Evolutionary conservation across 2,888 invertebrate species (phyloP), one percentile per base, ranked within the genome.

Genomic region (Sarcophaga caerulescens): DNA sequence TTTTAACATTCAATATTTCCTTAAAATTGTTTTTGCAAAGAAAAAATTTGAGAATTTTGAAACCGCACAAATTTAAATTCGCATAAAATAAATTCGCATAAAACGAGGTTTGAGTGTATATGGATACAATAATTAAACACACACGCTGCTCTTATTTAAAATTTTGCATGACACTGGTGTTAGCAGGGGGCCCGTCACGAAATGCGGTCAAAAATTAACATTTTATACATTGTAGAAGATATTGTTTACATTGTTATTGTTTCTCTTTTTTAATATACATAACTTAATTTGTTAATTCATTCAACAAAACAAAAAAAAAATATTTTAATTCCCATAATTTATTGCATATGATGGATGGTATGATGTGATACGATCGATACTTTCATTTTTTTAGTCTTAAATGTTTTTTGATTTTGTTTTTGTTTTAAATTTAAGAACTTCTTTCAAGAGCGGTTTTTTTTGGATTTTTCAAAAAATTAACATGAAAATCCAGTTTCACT

Each of bases 401-500:
- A 75, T 68, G 59, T 77, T 47, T 74, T 70, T 35, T n/a, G n/a
- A n/a, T n/a, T n/a, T 19, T 35, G 23, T 75, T 74, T 23, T 52
- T 59, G 35, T 14, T 14, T 35, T 62, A 62, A 60, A 68, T 52
- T 45, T 62, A 74, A 59, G 12, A 44, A 52, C n/a, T 65, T 23
- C 25, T 60, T 77, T 19, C 3, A n/a, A 12, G 44, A 35, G 45
- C 23, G 45, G 4, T 66, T 0, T 71, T 59, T 21, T 63, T 75
- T 63, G 63, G 6, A 21, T 59, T 47, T 75, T 47, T 45, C 8
- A 68, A 77, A 45, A 19, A 62, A 74, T n/a, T 70, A 85, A 77
- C 85, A 81, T 74, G 77, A 80, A 83, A 81, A 77, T 83, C 85
- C 73, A 74, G 83, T 85, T 85, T 5, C 11, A n/a, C 35, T 19